These are phyloP conservation scores for Caenorhabditis remanei DNA, from an alignment of 1,140 invertebrate genomes.

Conservation along the genomic window DNA sequence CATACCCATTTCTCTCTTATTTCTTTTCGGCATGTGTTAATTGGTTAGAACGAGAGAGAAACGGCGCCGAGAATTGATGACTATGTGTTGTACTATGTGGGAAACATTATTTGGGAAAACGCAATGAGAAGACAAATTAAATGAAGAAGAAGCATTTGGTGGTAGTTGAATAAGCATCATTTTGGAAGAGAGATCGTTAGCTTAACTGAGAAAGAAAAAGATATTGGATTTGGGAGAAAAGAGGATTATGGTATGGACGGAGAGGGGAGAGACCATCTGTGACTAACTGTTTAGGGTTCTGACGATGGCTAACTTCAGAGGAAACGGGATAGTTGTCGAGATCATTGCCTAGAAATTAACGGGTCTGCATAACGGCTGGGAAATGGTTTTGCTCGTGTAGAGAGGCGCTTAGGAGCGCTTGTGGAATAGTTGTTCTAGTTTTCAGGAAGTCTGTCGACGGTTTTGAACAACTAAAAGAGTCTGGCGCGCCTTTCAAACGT, in stretches of 20 bases:
- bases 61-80: constrained; percentile 38
- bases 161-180: not conserved
- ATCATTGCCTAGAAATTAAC: too few species aligned
- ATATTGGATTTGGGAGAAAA: constrained; percentile 27
- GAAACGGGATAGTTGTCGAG: too few species aligned
- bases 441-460: too few species aligned
- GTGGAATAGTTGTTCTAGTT: too few species aligned
- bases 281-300: too few species aligned
- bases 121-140: constrained; percentile 15
- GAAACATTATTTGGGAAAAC: not conserved
- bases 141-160: constrained; percentile 3
- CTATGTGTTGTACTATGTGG: not conserved
- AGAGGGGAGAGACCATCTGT: not conserved
- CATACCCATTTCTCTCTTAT: not conserved
- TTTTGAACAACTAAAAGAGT: too few species aligned
- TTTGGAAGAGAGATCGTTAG: constrained; percentile 14
- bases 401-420: too few species aligned
- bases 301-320: too few species aligned
- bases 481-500: too few species aligned
- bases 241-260: not conserved
- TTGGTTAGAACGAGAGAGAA: not conserved
- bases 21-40: not conserved
- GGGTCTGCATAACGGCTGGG: too few species aligned
- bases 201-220: not conserved
- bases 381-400: too few species aligned